Evolutionary conservation across 1,140 invertebrate genomes (phyloP).

Genomic region (Leptinotarsa undecemlineata): DNA sequence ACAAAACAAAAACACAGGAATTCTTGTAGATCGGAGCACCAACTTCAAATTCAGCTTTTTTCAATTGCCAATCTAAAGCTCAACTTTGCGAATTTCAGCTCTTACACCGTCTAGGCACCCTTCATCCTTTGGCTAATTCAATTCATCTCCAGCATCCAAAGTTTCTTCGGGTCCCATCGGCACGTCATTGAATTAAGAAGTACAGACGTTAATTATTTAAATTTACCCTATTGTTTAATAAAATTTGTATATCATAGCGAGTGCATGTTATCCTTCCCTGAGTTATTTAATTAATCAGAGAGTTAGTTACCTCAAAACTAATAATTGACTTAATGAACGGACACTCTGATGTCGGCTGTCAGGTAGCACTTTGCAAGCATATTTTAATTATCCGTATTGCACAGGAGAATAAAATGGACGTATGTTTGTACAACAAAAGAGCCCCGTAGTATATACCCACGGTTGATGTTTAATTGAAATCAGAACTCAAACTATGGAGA

Average conservation of each 20-base stretch:
- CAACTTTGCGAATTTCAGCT: not conserved
- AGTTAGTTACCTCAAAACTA: slow-evolving; percentile 41
- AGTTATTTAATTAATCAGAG: slow-evolving; percentile 40
- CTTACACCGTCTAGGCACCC: not conserved
- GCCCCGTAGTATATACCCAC: not conserved
- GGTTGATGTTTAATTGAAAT: not conserved
- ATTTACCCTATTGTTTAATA: slow-evolving; percentile 20
- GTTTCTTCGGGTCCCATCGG: slow-evolving; percentile 2
- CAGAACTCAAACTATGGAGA: not conserved
- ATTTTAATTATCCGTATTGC: slow-evolving; percentile 30
- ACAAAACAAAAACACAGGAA: too few relatives aligned
- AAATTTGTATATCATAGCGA: slow-evolving; percentile 27
- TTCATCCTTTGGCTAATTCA: slow-evolving; percentile 8
- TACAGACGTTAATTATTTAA: slow-evolving; percentile 21
- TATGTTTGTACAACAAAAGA: not conserved
- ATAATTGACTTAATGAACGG: slow-evolving; percentile 43
- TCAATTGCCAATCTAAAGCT: not conserved
- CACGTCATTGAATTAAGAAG: slow-evolving; percentile 19
- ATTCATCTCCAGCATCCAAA: slow-evolving; percentile 7
- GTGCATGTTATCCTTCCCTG: slow-evolving; percentile 35
- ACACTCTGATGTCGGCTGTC: slow-evolving; percentile 33
- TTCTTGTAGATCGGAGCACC: not conserved
- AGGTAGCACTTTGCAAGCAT: slow-evolving; percentile 17
- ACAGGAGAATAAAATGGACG: slow-evolving; percentile 12
- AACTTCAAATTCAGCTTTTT: not conserved